phyloP scores from a whole-genome alignment of 1,140 invertebrate genomes.

The Penaeus vannamei region DNA sequence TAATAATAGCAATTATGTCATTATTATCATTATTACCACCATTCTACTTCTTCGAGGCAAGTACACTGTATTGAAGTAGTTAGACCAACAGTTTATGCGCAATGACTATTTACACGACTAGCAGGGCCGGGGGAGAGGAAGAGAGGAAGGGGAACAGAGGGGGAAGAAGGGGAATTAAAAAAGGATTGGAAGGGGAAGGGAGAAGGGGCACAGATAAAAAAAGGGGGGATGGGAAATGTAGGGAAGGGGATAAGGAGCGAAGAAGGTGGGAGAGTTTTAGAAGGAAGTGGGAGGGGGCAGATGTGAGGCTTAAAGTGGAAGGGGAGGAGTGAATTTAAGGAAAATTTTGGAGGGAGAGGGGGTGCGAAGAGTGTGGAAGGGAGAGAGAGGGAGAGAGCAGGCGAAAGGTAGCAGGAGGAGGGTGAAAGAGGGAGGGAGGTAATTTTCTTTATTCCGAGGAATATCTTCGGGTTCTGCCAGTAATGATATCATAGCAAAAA shows the following conservation, averaged over 20 bases:
- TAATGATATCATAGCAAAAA: too few species aligned
- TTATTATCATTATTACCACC: too few species aligned
- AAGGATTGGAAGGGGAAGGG: neutral
- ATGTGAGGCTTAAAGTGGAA: neutral
- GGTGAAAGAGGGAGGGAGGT: neutral
- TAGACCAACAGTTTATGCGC: too few species aligned
- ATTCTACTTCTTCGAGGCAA: too few species aligned
- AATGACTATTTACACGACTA: too few species aligned
- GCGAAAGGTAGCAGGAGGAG: conserved; percentile 9
- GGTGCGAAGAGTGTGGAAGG: neutral
- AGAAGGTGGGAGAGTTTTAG: too few species aligned
- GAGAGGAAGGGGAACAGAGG: neutral
- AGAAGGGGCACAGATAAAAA: neutral
- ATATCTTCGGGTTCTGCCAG: too few species aligned
- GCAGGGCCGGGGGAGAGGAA: conserved; percentile 3
- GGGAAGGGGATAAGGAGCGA: too few species aligned
- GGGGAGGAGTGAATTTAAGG: neutral
- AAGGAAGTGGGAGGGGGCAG: neutral
- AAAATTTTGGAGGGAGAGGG: neutral
- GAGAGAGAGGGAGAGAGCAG: neutral
- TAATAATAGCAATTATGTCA: too few species aligned
- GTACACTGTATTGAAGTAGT: too few species aligned
- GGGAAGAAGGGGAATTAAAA: neutral
- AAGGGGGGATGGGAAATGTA: neutral
- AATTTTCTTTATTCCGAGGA: neutral